Evolutionary conservation across 2,888 invertebrate species (phyloP), one percentile per base, ranked within the genome.

Genomic region (Ametastegia equiseti): DNA sequence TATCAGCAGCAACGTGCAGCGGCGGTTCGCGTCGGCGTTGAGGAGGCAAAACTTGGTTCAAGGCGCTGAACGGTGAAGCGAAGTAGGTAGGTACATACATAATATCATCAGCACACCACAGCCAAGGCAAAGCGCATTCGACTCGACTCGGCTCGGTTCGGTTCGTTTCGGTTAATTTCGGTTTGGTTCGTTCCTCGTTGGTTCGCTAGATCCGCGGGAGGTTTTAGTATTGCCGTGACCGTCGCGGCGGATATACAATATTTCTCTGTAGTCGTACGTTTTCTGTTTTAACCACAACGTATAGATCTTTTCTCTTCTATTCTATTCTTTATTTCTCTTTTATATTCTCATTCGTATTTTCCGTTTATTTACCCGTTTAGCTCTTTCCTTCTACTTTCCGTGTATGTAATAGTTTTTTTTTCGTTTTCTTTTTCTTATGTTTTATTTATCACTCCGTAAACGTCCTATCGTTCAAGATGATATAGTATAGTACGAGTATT

Each of bases 161-260:
- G 30, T 13, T 9, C 60, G n/a, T n/a, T n/a, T 47, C 47, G n/a
- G n/a, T 4, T n/a, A 2, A 45, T 19, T 19, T 19, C 19, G n/a
- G 23, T 13, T 27, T 30, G 5, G 23, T 30, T 27, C 60, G 30
- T 30, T 13, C 11, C 60, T n/a, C n/a, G n/a, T n/a, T n/a, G n/a
- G n/a, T 47, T 13, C 47, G 9, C 60, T 60, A 27, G 60, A 27
- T 60, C 60, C 27, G 27, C 60, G 30, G 27, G 60, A 60, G 60
- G 60, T 71, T 45, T 45, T 47, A 36, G 75, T 75, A 75, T 75
- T 75, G 75, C 75, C 75, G 75, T 75, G 75, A 33, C 75, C 75
- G 75, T 75, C 36, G 75, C 75, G 75, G 75, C 75, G 75, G 27
- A 75, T 54, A n/a, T n/a, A n/a, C n/a, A n/a, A n/a, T n/a, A 36